Percentiles rank a stretch among this genome's conserved stretches.
These are phyloP conservation scores for Seira sanloemensis DNA, from an alignment of 2,888 invertebrate species.

Conservation along the genomic window DNA sequence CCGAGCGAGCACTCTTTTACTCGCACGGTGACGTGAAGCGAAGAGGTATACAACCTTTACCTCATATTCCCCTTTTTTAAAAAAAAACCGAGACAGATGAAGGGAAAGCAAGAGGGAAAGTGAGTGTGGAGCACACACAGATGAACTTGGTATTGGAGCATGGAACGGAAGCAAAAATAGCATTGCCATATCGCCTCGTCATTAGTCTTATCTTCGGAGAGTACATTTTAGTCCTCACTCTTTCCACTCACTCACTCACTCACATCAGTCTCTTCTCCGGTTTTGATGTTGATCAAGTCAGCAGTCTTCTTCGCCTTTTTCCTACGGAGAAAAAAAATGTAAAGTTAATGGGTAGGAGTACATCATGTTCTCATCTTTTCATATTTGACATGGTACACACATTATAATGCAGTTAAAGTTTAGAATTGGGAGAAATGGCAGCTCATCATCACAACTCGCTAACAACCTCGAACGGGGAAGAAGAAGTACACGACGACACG, in stretches of 20 bases:
- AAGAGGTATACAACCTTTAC: not conserved
- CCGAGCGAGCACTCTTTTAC: not conserved
- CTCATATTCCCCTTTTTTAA: not conserved
- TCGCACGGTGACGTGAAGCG: not conserved
- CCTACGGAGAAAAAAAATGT: too few species aligned
- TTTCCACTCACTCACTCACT: too few species aligned
- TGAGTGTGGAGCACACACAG: not conserved
- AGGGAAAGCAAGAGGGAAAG: not conserved
- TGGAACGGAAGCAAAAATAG: not conserved
- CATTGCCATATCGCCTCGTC: not conserved
- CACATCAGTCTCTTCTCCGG: not conserved
- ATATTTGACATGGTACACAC: not conserved
- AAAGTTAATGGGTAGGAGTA: not conserved
- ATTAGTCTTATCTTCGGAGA: not conserved
- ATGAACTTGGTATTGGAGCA: not conserved
- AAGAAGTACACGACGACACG: too few species aligned
- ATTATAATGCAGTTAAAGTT: not conserved
- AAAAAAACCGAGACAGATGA: not conserved
- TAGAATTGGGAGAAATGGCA: not conserved
- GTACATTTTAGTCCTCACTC: not conserved
- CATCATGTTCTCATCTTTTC: not conserved
- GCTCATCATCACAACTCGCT: not conserved
- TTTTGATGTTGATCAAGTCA: not conserved
- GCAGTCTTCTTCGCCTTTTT: not conserved
- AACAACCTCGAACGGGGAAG: too few species aligned